Conservation (phyloP, 2,113 vertebrate species). For the Melanerpes aurifrons region DNA sequence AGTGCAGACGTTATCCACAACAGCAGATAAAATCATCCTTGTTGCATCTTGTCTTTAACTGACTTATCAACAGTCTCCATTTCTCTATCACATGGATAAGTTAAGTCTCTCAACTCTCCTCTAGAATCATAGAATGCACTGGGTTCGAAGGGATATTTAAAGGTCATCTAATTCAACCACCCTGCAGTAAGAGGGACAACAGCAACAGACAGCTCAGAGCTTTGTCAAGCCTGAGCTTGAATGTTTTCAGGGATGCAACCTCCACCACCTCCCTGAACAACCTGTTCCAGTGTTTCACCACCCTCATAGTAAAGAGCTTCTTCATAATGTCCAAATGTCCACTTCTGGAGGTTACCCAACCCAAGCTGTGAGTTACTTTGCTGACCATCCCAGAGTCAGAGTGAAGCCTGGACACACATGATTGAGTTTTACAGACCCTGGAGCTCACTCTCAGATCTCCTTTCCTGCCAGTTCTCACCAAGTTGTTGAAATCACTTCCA, state of each 20-base stretch:
- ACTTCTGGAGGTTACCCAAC: not conserved
- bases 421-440: not conserved
- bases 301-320: too few relatives aligned
- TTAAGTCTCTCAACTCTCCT: not conserved
- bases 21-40: not conserved
- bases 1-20: not conserved
- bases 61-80: rapidly evolving
- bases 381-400: not conserved
- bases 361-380: not conserved
- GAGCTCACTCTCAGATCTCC: not conserved
- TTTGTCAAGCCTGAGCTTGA: too few relatives aligned
- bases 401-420: not conserved
- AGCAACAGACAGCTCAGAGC: too few relatives aligned
- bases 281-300: too few relatives aligned
- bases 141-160: too few relatives aligned
- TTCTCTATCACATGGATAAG: not conserved
- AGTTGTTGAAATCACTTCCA: not conserved
- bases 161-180: too few relatives aligned
- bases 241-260: too few relatives aligned
- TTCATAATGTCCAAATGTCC: too few relatives aligned
- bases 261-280: too few relatives aligned
- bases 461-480: not conserved
- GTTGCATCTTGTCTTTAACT: not conserved
- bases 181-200: too few relatives aligned
- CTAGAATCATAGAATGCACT: too few relatives aligned